These are phyloP conservation scores for Drosophila quadrilineata DNA, from an alignment of 1,140 invertebrate species.

Conservation along the genomic window DNA sequence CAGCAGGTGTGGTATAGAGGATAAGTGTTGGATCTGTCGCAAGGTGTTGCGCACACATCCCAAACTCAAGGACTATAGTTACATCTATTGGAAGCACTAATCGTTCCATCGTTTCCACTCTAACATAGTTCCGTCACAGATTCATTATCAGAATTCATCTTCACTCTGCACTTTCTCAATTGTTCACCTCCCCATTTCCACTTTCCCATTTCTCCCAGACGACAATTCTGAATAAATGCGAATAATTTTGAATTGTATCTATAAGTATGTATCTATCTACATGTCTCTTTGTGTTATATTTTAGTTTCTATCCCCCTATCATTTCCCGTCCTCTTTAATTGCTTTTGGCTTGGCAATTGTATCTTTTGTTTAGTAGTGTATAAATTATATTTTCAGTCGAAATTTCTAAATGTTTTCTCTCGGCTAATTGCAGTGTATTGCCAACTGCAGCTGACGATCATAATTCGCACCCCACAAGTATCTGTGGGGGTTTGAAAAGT, in stretches of 20 bases:
- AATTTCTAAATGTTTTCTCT: constrained; percentile 43
- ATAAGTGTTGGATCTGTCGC: constrained; percentile 81
- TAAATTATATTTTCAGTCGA: constrained; percentile 63
- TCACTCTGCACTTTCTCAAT: neutral
- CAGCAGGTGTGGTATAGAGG: constrained; percentile 79
- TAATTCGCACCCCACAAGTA: constrained; percentile 13
- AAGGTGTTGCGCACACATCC: constrained; percentile 76
- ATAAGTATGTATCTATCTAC: constrained; percentile 25
- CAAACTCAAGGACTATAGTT: constrained; percentile 74
- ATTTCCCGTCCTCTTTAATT: constrained; percentile 34
- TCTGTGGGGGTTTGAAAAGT: neutral
- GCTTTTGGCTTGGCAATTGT: constrained; percentile 34
- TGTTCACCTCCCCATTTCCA: neutral
- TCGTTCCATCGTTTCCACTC: neutral
- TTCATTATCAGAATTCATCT: no score
- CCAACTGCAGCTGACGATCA: constrained; percentile 44
- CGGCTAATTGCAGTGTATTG: constrained; percentile 52
- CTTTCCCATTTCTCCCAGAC: constrained; percentile 5
- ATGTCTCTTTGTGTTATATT: constrained; percentile 43
- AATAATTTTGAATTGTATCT: constrained; percentile 45
- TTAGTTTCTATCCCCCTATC: constrained; percentile 46
- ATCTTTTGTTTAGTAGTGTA: constrained; percentile 44
- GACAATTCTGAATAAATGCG: constrained; percentile 65
- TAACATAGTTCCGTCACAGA: no score
- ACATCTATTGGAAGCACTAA: constrained; percentile 71